These are phyloP conservation scores for Gila robusta DNA, from an alignment of 2,797 vertebrate genomes.

Conservation along the genomic window DNA sequence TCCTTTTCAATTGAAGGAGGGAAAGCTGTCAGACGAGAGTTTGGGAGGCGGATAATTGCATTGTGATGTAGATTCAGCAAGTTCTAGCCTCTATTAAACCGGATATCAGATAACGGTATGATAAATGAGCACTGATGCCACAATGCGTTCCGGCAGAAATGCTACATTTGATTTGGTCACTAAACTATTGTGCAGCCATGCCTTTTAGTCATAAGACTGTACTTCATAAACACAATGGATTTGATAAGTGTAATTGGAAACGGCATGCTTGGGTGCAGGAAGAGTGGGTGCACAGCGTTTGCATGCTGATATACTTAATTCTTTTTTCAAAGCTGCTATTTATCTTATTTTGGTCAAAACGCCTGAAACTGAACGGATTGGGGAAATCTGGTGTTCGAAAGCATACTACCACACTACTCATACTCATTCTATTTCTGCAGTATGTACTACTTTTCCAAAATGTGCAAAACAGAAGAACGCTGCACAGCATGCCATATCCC, in stretches of 20 bases:
- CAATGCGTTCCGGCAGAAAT: slow-evolving; percentile 2
- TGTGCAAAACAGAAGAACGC: background rate
- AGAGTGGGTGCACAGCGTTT: background rate
- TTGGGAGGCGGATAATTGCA: slow-evolving; percentile 9
- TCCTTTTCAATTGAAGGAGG: slow-evolving; percentile 4
- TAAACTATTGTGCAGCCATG: background rate
- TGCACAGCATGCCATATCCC: background rate
- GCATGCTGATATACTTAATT: slow-evolving; percentile 7
- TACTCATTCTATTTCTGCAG: background rate
- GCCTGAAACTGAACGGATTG: background rate
- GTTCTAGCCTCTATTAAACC: slow-evolving; percentile 19
- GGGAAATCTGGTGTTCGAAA: background rate
- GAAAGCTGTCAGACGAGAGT: slow-evolving; percentile 19
- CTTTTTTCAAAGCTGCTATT: background rate
- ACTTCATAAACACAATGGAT: slow-evolving; percentile 4
- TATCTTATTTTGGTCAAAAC: background rate
- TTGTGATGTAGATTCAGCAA: slow-evolving; percentile 9
- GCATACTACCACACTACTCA: background rate
- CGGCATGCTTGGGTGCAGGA: background rate
- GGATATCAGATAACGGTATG: slow-evolving; percentile 17
- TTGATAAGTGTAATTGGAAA: slow-evolving; percentile 33
- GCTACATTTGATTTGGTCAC: slow-evolving; percentile 10
- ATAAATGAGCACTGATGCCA: slow-evolving; percentile 32
- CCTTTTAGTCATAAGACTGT: slow-evolving; percentile 28
- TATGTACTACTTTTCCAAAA: background rate